These are phyloP conservation scores for Lasioglossum calceatum DNA, from an alignment of 2,888 invertebrate genomes.

Conservation along the genomic window DNA sequence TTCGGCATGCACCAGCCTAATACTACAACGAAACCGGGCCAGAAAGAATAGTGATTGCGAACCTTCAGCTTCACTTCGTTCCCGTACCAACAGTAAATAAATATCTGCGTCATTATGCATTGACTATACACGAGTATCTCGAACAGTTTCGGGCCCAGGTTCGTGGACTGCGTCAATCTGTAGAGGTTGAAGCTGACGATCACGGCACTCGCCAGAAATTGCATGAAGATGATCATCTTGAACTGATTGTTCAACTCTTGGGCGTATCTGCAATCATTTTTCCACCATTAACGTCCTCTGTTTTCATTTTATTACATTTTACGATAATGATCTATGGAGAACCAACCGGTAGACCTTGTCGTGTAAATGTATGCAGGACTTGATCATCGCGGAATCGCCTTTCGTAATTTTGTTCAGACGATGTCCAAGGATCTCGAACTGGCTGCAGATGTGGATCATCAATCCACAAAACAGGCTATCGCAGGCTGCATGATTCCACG, in stretches of 20 bases:
- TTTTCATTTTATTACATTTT: no score
- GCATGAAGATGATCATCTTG: slow-evolving; percentile 9
- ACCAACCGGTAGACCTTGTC: slow-evolving; percentile 46
- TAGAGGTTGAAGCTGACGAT: slow-evolving; percentile 41
- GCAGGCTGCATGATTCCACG: slow-evolving; percentile 39
- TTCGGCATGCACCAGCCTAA: not conserved
- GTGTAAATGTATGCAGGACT: slow-evolving; percentile 37
- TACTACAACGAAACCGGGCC: not conserved
- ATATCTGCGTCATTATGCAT: slow-evolving; percentile 64
- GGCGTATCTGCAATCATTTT: slow-evolving; percentile 34
- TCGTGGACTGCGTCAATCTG: not conserved
- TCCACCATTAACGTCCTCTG: not conserved
- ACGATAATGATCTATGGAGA: not conserved
- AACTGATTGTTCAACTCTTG: slow-evolving; percentile 20
- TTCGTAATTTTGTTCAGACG: slow-evolving; percentile 37
- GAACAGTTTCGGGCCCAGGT: not conserved
- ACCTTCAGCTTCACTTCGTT: slow-evolving; percentile 64
- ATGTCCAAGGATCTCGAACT: slow-evolving; percentile 54
- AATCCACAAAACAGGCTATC: slow-evolving; percentile 56
- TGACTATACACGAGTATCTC: slow-evolving; percentile 34
- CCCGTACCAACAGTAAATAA: slow-evolving; percentile 67
- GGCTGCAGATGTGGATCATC: slow-evolving; percentile 41
- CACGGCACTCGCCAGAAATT: slow-evolving; percentile 33
- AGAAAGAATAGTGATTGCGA: not conserved
- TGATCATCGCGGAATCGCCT: not conserved